These are phyloP conservation scores for Drosophila colorata DNA, from an alignment of 2,888 invertebrate species.

Conservation along the genomic window DNA sequence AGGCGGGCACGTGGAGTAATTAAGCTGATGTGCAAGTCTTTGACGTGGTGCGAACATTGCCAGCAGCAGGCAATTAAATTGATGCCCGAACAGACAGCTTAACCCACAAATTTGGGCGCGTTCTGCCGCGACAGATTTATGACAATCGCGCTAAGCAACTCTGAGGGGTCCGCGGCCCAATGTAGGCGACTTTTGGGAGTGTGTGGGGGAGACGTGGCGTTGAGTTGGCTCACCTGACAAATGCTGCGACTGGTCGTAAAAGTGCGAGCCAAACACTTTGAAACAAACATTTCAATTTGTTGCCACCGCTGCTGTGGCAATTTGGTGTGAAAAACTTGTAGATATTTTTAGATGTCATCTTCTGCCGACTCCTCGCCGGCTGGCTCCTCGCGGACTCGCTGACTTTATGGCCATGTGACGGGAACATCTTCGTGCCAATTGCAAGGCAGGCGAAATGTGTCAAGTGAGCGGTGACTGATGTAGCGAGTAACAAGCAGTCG, in stretches of 20 bases:
- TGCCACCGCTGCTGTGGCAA: slow-evolving; percentile 52
- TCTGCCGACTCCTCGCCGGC: slow-evolving; percentile 23
- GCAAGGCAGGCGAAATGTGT: slow-evolving; percentile 79
- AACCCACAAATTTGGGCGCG: slow-evolving; percentile 46
- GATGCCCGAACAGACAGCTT: slow-evolving; percentile 52
- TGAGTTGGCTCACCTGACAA: slow-evolving; percentile 62
- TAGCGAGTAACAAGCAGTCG: slow-evolving; percentile 82
- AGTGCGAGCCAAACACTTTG: slow-evolving; percentile 51
- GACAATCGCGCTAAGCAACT: slow-evolving; percentile 42
- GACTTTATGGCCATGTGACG: slow-evolving; percentile 63
- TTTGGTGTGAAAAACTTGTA: slow-evolving; percentile 73
- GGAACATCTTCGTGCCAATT: slow-evolving; percentile 70
- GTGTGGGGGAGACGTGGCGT: neutral
- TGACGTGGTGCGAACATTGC: slow-evolving; percentile 74
- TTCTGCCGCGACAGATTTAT: slow-evolving; percentile 69
- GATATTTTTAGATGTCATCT: slow-evolving; percentile 63
- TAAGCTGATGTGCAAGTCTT: slow-evolving; percentile 70
- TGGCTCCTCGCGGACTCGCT: slow-evolving; percentile 30
- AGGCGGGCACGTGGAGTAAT: slow-evolving; percentile 52
- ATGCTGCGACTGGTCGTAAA: slow-evolving; percentile 43
- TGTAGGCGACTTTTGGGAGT: neutral
- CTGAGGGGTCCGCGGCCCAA: slow-evolving; percentile 22
- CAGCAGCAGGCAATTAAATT: slow-evolving; percentile 74
- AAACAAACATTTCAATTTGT: slow-evolving; percentile 77
- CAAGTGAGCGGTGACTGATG: slow-evolving; percentile 84